Conservation (phyloP, 2,797 vertebrate species). For the Xiphophorus birchmanni region DNA sequence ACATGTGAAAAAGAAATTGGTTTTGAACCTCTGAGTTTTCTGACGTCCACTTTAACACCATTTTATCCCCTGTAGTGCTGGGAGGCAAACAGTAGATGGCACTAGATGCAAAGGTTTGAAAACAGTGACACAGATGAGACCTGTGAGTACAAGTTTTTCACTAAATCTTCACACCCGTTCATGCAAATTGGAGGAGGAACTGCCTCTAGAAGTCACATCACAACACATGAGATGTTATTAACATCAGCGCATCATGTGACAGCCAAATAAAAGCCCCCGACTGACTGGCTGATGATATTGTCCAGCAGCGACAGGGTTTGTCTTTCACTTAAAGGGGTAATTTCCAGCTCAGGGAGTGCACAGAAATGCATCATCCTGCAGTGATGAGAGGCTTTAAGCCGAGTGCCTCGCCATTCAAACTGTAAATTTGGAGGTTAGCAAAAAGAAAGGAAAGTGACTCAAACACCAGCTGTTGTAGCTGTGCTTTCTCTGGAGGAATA, state of each 20-base stretch:
- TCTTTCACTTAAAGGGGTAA: constrained; percentile 16
- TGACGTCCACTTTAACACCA: neutral
- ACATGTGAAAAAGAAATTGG: neutral
- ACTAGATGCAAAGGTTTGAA: constrained; percentile 44
- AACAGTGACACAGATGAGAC: neutral
- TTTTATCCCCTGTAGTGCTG: constrained; percentile 17
- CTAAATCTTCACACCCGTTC: constrained; percentile 5
- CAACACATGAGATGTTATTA: constrained; percentile 21
- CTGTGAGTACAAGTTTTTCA: neutral
- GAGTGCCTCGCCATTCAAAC: constrained; percentile 43
- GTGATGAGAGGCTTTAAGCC: constrained; percentile 49
- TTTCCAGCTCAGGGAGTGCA: constrained; percentile 34
- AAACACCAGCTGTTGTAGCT: constrained; percentile 59
- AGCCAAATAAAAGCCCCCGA: constrained; percentile 18
- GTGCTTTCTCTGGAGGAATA: constrained; percentile 51
- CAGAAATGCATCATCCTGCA: constrained; percentile 25
- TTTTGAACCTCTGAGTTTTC: neutral
- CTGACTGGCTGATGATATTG: constrained; percentile 21
- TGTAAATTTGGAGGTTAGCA: constrained; percentile 45
- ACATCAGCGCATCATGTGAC: neutral
- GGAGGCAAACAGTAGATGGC: constrained; percentile 44
- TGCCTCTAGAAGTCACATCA: constrained; percentile 7
- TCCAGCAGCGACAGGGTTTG: constrained; percentile 9
- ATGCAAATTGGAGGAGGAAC: constrained; percentile 13
- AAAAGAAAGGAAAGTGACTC: constrained; percentile 45